Base-by-base conservation (phyloP, 2,888 invertebrate genomes). In the Ctena decussata region DNA sequence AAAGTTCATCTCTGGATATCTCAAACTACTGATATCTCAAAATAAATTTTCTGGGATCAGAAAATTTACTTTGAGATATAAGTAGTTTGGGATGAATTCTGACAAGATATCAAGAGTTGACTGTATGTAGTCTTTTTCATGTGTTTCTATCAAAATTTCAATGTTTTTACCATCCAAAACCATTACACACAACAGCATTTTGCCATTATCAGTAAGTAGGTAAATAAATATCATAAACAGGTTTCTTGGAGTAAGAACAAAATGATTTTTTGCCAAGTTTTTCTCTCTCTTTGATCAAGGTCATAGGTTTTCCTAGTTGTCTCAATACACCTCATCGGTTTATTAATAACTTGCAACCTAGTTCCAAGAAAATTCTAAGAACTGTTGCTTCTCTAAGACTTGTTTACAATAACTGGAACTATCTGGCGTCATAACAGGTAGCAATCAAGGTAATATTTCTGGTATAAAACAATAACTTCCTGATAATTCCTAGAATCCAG, bases 311-410 rank as follows among this genome's bases (percentile, higher is more conserved):
- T 60, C 60, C 60, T 27, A 8, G 6, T 27, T 24, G 6, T 5
- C 24, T 15, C 24, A 11, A 53, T 18, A 53, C 24, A n/a, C 18
- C 60, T 6, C 60, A 18, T 8, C 3, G 3, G 65, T 35, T 65
- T 65, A 65, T 65, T 65, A 65, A 65, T 65, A 65, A 30, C 65
- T 65, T 21, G 5, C 35, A 65, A 30, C 35, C 65, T 65, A 65
- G 35, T 65, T 65, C 65, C 65, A 65, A 65, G 65, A 18, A 12
- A 35, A 65, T 65, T 65, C 65, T 65, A 0, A 35, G 65, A 65
- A 65, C 6, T 15, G 15, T n/a, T 57, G 27, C 2, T 27, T 21
- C 27, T 30, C 30, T 57, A 6, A 30, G 57, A 57, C 30, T 65
- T 65, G 65, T 65, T 65, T 65, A 65, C 65, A 65, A 12, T 3